Evolutionary conservation across 2,888 invertebrate species (phyloP), one percentile per base, ranked within the genome.

Genomic region (Polyommatus icarus): DNA sequence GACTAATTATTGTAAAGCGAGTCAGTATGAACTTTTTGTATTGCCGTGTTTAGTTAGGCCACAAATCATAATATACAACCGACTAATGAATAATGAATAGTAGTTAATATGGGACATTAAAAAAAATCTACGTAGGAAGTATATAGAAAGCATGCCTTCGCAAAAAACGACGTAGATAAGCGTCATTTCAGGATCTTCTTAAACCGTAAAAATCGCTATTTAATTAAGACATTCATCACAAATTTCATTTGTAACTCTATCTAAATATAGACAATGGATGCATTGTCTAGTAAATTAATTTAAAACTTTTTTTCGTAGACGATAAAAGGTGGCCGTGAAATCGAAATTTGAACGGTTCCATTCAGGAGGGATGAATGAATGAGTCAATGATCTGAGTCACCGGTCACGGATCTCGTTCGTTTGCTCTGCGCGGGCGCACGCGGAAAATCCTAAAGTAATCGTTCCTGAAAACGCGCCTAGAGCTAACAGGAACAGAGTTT

Each of bases 331-430:
- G 72, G 36, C 40, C 72, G 40, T 40, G 72, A 40, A 72, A 36
- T 46, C n/a, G 12, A 40, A 40, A 72, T 40, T 72, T 46, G 40
- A 40, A 72, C 29, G 76, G 76, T 20, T 15, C 81, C 85, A 86
- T 86, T 86, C 83, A 85, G 61, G 54, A 79, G 50, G 84, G 83
- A 84, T 87, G 86, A 86, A 85, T 86, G 85, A 84, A 79, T 88
- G 85, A 89, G 76, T 86, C 85, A 87, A 80, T 78, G 76, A 81
- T 80, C 79, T 86, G 85, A 87, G 81, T 87, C 85, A 87, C 80
- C 84, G 80, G 79, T 84, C 83, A 84, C 83, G 84, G 83, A 83
- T 79, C 50, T 46, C 78, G 78, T 78, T 76, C 78, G 78, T 79
- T 80, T 78, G 78, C 50, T 75, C 71, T 72, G 78, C 76, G 29